Base-by-base conservation (phyloP, 2,888 invertebrate species). In the Machimus atricapillus region DNA sequence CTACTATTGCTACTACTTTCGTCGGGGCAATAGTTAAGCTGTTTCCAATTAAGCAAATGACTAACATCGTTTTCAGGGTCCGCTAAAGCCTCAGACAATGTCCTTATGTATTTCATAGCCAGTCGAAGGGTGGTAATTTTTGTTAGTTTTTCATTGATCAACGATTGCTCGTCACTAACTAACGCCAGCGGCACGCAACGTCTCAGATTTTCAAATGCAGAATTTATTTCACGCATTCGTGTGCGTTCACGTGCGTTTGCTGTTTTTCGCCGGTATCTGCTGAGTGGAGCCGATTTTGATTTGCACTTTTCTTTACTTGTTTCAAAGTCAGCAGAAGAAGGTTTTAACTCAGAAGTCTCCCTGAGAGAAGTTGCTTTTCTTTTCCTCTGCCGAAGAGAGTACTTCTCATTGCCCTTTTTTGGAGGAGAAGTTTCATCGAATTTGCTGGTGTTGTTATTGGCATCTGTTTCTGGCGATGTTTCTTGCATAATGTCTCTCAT, bases 221-320 rank as follows among this genome's bases (percentile, higher is more conserved):
- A 94, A 93, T 98, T 98, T 90, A 98, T 97, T 91, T 97, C 97
- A 81, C 96, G 94, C 97, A 98, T 98, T 87, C 98, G 94, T 89
- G 95, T 96, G 46, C 98, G 93, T 91, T 98, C 98, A 43, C 98
- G 93, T 0, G 97, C 97, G 93, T 98, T 98, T 16, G 98, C 98
- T 0, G 97, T 97, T 93, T 97, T 97, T 90, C 98, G 94, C 37
- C 97, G 94, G 93, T 98, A 98, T 92, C 97, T 98, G 93, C 97
- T 97, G 89, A 98, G 94, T 16, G 96, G 96, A 87, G 96, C 95
- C 37, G 96, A 94, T 91, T 95, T 94, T 89, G 95, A 94, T 90
- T 95, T 95, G 88, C 94, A 92, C 89, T 93, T 93, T 66, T 88
- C 88, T 88, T 92, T 92, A 16, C 89, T 87, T 66, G 27, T 78